Percentiles rank a stretch among this genome's conserved stretches.
phyloP scores from a whole-genome alignment of 2,888 invertebrate species.

The Archips xylosteana region DNA sequence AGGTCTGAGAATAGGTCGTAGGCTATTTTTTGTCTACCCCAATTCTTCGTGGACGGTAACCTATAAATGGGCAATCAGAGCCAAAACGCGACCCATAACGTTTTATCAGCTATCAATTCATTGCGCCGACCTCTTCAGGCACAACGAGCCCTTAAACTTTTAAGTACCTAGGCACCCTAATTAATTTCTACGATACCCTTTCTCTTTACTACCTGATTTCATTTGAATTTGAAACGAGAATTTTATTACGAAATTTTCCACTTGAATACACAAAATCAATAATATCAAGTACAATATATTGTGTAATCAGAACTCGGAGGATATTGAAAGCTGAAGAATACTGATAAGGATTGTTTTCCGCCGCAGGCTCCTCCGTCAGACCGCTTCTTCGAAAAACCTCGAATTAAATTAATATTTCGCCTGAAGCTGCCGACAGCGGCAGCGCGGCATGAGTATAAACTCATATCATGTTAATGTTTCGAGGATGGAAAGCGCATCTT shows the following conservation, averaged over 20 bases:
- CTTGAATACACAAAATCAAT: not conserved
- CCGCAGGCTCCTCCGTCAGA: not conserved
- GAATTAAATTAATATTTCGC: not conserved
- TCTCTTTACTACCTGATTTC: slow-evolving; percentile 28
- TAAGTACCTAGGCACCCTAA: slow-evolving; percentile 7
- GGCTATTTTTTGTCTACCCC: no score
- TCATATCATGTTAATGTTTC: not conserved
- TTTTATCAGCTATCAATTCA: slow-evolving; percentile 34
- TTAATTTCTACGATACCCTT: slow-evolving; percentile 29
- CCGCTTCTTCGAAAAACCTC: not conserved
- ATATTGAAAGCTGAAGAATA: slow-evolving; percentile 5
- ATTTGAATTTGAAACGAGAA: not conserved
- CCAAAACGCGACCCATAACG: slow-evolving; percentile 7
- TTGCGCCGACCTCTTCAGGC: not conserved
- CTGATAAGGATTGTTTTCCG: not conserved
- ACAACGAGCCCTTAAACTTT: slow-evolving; percentile 10
- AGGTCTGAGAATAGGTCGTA: no score
- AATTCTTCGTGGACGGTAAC: no score
- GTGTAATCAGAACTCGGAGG: not conserved
- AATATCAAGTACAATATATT: not conserved
- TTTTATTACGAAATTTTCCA: not conserved
- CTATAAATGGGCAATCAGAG: slow-evolving; percentile 24
- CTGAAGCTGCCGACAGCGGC: not conserved
- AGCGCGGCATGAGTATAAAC: not conserved
- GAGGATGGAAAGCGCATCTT: not conserved